These are phyloP conservation scores for Sinosuthora webbiana DNA, from an alignment of 2,113 vertebrate species.

Conservation along the genomic window DNA sequence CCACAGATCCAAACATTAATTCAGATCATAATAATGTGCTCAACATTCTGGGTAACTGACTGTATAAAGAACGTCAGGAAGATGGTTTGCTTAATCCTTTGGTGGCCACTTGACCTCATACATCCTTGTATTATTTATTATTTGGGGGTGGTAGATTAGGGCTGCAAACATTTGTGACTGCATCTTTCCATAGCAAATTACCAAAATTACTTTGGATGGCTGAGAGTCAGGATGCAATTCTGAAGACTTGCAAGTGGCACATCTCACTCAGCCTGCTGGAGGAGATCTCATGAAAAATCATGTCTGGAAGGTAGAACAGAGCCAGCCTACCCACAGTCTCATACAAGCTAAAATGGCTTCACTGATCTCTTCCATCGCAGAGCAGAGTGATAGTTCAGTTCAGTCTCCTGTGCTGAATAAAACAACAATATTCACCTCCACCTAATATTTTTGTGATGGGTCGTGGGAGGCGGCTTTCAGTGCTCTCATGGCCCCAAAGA, in stretches of 20 bases:
- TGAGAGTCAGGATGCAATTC: not conserved
- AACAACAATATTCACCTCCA: not conserved
- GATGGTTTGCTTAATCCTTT: not conserved
- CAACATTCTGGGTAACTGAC: not conserved
- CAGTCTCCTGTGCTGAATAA: not conserved
- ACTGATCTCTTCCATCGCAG: not conserved
- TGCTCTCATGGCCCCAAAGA: not conserved
- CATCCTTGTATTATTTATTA: not conserved
- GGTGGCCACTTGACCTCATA: not conserved
- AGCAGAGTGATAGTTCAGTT: not conserved
- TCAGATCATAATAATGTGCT: not conserved
- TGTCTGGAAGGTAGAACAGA: not conserved
- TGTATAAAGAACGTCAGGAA: not conserved
- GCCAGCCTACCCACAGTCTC: not conserved
- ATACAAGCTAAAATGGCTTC: not conserved
- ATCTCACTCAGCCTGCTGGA: not conserved
- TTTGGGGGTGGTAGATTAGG: not conserved
- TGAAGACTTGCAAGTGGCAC: not conserved
- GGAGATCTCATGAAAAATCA: not conserved
- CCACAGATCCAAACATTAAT: not conserved
- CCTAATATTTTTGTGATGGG: not conserved
- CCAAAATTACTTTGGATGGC: not conserved
- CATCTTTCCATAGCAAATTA: not conserved
- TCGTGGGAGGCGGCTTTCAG: not conserved
- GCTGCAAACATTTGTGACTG: not conserved